phyloP scores from a whole-genome alignment of 1,140 invertebrate genomes.

The Sarcophaga peregrina region DNA sequence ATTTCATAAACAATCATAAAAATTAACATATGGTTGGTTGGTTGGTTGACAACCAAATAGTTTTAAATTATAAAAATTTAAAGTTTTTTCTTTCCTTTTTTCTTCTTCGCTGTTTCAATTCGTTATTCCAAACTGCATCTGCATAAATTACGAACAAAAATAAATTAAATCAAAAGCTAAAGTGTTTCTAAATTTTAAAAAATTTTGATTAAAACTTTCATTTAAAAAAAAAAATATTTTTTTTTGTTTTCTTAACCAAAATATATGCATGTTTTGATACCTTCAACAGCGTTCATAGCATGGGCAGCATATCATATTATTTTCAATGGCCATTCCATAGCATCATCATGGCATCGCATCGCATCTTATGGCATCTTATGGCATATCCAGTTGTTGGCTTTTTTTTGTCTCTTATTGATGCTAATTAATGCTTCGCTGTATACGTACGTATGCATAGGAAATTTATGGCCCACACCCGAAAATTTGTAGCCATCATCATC shows the following conservation, averaged over 20 bases:
- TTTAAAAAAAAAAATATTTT: not conserved
- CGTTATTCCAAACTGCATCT: too few relatives aligned
- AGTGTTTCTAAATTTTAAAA: too few relatives aligned
- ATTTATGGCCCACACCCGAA: constrained; percentile 43
- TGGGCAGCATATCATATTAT: not conserved
- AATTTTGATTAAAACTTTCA: not conserved
- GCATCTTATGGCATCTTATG: too few relatives aligned
- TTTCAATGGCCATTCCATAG: too few relatives aligned
- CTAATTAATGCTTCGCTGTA: constrained; percentile 37
- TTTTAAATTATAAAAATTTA: too few relatives aligned
- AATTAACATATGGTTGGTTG: too few relatives aligned
- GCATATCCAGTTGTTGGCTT: not conserved
- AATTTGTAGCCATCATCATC: not conserved
- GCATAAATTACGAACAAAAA: too few relatives aligned
- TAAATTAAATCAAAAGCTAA: too few relatives aligned
- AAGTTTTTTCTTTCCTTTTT: too few relatives aligned
- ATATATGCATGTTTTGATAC: not conserved
- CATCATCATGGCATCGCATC: too few relatives aligned
- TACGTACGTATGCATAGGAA: constrained; percentile 21
- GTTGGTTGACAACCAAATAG: too few relatives aligned
- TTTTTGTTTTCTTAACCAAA: not conserved
- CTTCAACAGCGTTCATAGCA: not conserved
- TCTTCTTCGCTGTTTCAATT: too few relatives aligned
- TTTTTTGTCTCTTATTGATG: constrained; percentile 36
- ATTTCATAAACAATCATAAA: not conserved